Evolutionary conservation across 2,888 invertebrate genomes (phyloP).

Genomic region (Lasioglossum vierecki): DNA sequence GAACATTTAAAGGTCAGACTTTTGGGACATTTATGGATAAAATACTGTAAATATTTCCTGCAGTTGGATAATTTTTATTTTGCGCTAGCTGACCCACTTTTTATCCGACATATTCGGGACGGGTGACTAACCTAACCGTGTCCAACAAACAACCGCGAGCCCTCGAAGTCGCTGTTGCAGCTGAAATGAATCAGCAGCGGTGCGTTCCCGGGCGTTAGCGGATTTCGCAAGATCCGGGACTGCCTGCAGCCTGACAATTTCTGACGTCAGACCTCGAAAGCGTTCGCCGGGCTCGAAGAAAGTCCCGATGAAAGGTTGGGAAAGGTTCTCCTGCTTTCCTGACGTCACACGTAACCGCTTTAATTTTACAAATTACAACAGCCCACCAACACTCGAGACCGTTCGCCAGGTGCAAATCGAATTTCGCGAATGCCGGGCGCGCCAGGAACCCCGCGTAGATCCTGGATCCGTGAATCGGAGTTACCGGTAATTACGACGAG

Average conservation of each 20-base stretch:
- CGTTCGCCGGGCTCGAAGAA: slow-evolving; percentile 16
- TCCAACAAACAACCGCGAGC: neutral
- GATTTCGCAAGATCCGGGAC: slow-evolving; percentile 56
- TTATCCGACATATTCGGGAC: neutral
- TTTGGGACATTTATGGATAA: no score
- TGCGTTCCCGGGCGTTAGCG: slow-evolving; percentile 4
- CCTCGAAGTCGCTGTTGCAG: neutral
- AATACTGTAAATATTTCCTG: no score
- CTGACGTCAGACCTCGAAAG: slow-evolving; percentile 49
- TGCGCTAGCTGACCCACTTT: no score
- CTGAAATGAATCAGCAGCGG: neutral
- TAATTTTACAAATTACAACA: slow-evolving; percentile 22
- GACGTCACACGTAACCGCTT: slow-evolving; percentile 38
- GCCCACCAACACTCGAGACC: neutral
- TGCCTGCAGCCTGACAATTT: slow-evolving; percentile 39
- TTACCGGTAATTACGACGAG: neutral
- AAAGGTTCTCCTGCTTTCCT: slow-evolving; percentile 34
- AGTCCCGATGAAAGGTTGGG: slow-evolving; percentile 52
- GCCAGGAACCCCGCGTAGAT: neutral
- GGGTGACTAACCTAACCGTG: neutral
- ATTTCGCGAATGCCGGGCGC: neutral
- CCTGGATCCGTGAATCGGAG: neutral
- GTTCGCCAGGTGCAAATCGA: neutral
- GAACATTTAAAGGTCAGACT: no score
- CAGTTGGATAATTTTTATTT: no score